Conservation (phyloP, 2,797 vertebrate genomes). For the Pogoniulus pusillus region DNA sequence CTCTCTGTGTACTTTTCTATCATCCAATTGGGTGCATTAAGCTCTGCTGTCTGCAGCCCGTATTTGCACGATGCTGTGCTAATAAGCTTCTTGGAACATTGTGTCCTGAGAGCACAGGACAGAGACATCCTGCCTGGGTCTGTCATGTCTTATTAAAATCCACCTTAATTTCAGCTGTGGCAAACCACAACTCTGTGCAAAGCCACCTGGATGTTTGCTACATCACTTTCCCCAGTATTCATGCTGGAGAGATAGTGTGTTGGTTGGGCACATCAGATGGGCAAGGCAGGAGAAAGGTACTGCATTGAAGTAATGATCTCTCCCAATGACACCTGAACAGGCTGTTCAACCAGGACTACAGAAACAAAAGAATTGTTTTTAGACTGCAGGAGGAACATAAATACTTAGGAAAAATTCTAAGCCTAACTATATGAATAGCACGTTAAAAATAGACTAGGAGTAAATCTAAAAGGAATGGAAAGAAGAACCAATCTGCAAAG, state of each 20-base stretch:
- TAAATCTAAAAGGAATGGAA: background rate
- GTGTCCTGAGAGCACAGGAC: constrained; percentile 6
- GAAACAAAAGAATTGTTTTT: background rate
- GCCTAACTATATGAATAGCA: background rate
- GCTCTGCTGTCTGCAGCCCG: background rate
- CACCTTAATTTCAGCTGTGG: background rate
- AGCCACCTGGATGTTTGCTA: background rate
- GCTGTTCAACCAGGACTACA: background rate
- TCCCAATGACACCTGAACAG: background rate
- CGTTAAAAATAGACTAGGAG: background rate
- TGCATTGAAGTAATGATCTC: background rate
- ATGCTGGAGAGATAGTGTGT: rapidly evolving
- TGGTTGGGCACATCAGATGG: background rate
- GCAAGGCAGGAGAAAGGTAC: background rate
- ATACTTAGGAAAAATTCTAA: background rate
- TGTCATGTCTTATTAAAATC: constrained; percentile 13
- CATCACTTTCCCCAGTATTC: background rate
- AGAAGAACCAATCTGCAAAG: background rate
- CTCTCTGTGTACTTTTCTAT: background rate
- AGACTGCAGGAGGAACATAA: background rate
- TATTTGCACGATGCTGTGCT: background rate
- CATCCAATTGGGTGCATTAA: background rate
- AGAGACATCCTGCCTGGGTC: background rate
- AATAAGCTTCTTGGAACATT: constrained; percentile 16
- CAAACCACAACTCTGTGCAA: background rate